Base-by-base conservation (phyloP, 2,888 invertebrate genomes). In the Diplazon laetatorius region DNA sequence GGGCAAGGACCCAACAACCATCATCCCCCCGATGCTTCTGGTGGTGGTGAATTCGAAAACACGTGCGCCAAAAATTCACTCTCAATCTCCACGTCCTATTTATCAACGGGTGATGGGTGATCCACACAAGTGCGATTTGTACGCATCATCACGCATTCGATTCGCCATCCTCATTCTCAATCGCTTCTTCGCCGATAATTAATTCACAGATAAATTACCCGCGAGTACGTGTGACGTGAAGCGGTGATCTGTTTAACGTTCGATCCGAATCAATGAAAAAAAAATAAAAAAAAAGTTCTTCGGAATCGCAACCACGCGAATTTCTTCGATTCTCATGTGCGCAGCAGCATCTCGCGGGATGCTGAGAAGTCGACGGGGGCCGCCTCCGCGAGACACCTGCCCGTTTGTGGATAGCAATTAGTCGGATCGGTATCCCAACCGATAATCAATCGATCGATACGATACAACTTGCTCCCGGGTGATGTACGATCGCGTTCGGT, bases 31-130 rank as follows among this genome's bases (percentile, higher is more conserved):
- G 62, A 14, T 60, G 6, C 44, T 42, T 42, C 18, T 30, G 55
- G 42, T 60, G 48, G 20, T 70, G 59, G 30, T n/a, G n/a, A n/a
- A 55, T 55, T 73, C 44, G 79, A 63, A 72, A 78, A 71, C 80
- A 80, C 80, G 82, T 82, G 78, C 80, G 72, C 63, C 73, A 71
- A 76, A n/a, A n/a, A n/a, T 80, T 80, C 42, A 25, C 69, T 80
- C 70, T 75, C 30, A 68, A 62, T 69, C 68, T 30, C 57, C 35
- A 46, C 60, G 57, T n/a, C 42, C 57, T 72, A 76, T 75, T 75
- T 50, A 75, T 72, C 65, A 59, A 72, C 39, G 57, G 9, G n/a
- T n/a, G n/a, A n/a, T n/a, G n/a, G n/a, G n/a, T 22, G 68, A 42
- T 42, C 44, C 22, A 37, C 37, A 70, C 30, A 42, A 44, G 44